Evolutionary conservation across 2,888 invertebrate species (phyloP).

Genomic region (Ceratothoa steindachneri): DNA sequence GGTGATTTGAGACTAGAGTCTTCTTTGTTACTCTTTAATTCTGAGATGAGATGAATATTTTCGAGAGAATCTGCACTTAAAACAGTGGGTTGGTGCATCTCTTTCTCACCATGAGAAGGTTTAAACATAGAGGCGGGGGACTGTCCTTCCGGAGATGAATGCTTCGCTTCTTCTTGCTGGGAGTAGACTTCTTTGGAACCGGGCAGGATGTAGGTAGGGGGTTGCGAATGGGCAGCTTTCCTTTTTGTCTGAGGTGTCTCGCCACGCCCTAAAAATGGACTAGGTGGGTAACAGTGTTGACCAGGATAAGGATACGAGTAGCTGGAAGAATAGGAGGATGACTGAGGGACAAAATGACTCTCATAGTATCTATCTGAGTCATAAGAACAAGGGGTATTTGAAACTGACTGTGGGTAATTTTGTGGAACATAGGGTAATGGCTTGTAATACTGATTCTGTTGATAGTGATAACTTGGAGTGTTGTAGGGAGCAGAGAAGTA

Average conservation of each 20-base stretch:
- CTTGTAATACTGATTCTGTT: neutral
- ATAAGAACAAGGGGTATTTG: neutral
- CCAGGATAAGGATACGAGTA: neutral
- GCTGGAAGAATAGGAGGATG: neutral
- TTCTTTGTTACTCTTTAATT: neutral
- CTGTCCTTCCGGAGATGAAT: neutral
- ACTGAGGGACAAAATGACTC: neutral
- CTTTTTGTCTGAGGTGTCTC: neutral
- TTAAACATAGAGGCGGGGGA: neutral
- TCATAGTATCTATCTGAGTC: neutral
- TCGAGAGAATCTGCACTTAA: constrained; percentile 45
- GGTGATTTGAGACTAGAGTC: neutral
- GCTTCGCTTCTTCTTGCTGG: neutral
- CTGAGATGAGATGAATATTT: constrained; percentile 31
- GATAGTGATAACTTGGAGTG: neutral
- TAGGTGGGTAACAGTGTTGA: neutral
- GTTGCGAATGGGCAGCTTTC: neutral
- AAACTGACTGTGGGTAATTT: neutral
- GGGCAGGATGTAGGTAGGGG: neutral
- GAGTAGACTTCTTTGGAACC: neutral
- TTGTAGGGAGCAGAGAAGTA: neutral
- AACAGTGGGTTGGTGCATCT: constrained; percentile 28
- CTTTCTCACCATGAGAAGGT: neutral
- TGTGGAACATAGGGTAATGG: neutral
- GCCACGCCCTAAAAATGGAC: neutral